phyloP scores from a whole-genome alignment of 1,140 invertebrate species.

The Caenorhabditis tropicalis region DNA sequence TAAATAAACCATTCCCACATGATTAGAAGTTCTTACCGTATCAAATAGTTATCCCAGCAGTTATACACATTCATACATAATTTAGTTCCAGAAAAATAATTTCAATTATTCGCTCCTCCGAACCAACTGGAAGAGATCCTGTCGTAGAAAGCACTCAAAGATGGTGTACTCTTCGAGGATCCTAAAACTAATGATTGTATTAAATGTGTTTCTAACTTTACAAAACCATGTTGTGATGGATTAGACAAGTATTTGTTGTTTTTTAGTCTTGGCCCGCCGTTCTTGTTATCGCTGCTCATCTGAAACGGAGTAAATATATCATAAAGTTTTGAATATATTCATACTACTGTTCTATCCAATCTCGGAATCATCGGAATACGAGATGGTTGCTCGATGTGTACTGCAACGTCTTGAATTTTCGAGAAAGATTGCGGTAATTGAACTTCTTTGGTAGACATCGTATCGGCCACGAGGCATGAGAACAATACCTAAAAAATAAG shows the following conservation, averaged over 20 bases:
- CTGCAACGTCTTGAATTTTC: constrained; percentile 24
- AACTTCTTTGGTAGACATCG: constrained; percentile 37
- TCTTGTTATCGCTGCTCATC: constrained; percentile 39
- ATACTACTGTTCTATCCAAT: constrained; percentile 50
- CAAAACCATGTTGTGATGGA: constrained; percentile 12
- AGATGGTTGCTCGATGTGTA: constrained; percentile 39
- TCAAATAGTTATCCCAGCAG: background rate
- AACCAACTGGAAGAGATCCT: constrained; percentile 25
- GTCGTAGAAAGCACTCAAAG: constrained; percentile 15
- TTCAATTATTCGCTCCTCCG: constrained; percentile 26
- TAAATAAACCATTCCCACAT: background rate
- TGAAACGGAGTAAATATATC: background rate
- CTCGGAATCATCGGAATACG: constrained; percentile 45
- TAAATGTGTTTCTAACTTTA: background rate
- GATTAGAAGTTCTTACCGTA: background rate
- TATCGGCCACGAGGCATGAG: constrained; percentile 40
- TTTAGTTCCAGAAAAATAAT: no score
- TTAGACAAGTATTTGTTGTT: constrained; percentile 49
- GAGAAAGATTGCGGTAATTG: constrained; percentile 13
- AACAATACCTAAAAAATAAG: constrained; percentile 31
- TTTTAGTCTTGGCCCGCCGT: background rate
- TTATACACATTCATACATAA: background rate
- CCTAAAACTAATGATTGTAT: background rate
- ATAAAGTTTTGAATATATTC: background rate
- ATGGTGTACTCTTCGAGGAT: constrained; percentile 32